phyloP scores from a whole-genome alignment of 1,140 invertebrate genomes.

The Drosophila willistoni region DNA sequence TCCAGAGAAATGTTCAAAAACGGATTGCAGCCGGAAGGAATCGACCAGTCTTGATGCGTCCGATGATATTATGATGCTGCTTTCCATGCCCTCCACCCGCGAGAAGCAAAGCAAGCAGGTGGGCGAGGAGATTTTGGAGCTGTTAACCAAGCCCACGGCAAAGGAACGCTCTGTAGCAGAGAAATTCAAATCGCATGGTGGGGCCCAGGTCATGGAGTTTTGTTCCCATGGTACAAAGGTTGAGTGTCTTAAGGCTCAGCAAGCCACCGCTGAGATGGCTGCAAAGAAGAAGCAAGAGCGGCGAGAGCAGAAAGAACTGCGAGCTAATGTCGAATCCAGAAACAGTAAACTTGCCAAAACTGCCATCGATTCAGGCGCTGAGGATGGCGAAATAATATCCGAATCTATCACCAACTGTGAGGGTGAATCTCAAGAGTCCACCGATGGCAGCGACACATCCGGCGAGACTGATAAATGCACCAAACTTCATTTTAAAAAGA shows the following conservation, averaged over 20 bases:
- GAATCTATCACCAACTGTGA: conserved; percentile 60
- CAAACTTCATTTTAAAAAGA: conserved; percentile 98
- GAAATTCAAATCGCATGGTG: conserved; percentile 97
- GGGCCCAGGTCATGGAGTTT: conserved; percentile 97
- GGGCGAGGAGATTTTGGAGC: conserved; percentile 97
- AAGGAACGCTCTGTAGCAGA: conserved; percentile 97
- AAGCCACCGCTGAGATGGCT: conserved; percentile 83
- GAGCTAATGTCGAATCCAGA: conserved; percentile 1
- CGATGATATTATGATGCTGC: conserved; percentile 89
- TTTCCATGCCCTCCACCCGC: conserved; percentile 96
- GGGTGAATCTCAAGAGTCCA: conserved; percentile 64
- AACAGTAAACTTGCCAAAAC: conserved; percentile 39
- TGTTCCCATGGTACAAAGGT: conserved; percentile 96
- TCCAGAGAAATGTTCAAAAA: conserved; percentile 50
- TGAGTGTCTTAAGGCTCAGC: conserved; percentile 90
- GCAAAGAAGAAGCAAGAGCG: conserved; percentile 74
- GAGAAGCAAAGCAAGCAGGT: conserved; percentile 98
- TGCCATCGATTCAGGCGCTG: conserved; percentile 41
- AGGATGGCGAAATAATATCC: conserved; percentile 72
- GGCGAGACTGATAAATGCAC: conserved; percentile 86
- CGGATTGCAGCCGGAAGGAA: conserved; percentile 79
- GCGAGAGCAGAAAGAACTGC: conserved; percentile 78
- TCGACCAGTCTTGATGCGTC: conserved; percentile 84
- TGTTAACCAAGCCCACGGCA: conserved; percentile 97
- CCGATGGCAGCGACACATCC: conserved; percentile 61